Base-by-base conservation (phyloP, 2,888 invertebrate genomes). In the Pogonocherus hispidulus region DNA sequence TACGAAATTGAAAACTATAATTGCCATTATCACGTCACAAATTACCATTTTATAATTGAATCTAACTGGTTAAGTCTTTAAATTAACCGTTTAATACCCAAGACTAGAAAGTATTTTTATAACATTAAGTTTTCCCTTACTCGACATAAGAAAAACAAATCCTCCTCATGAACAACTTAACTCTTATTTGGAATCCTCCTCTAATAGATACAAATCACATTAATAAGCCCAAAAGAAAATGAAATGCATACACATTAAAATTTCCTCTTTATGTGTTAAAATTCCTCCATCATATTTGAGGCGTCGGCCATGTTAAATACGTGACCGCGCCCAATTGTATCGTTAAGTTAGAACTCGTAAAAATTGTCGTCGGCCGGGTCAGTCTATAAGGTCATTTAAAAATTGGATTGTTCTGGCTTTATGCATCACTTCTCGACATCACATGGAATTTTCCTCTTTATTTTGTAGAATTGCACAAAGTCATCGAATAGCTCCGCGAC, bases 341-440 rank as follows among this genome's bases (percentile, higher is more conserved):
- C 62, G 18, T 62, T 59, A 51, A 62, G 54, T 63, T 63, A 55
- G 47, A 67, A 73, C 69, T 77, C 76, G 66, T 77, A 75, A 76
- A 76, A 76, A 77, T 75, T 75, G 83, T 84, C 83, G 77, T 83
- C 81, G 79, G 83, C 83, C 84, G 84, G 84, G 84, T 84, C 83
- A 84, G 84, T 84, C 83, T 84, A 82, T 78, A 78, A 80, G 80
- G 77, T 81, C 82, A 79, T 79, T 78, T 76, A 78, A 77, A 78
- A 74, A 70, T 71, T 63, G 63, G 69, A 49, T 63, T 75, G 71
- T 74, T 74, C 62, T 76, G 77, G 79, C 78, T 78, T 79, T 78
- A 76, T 72, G 76, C 78, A 79, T 72, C 79, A 74, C 72, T 81
- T 81, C 57, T 78, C 75, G 84, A 86, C 74, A 84, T 66, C 62